Base-by-base conservation (phyloP, 2,888 invertebrate species). In the Epirrhoe tristata region DNA sequence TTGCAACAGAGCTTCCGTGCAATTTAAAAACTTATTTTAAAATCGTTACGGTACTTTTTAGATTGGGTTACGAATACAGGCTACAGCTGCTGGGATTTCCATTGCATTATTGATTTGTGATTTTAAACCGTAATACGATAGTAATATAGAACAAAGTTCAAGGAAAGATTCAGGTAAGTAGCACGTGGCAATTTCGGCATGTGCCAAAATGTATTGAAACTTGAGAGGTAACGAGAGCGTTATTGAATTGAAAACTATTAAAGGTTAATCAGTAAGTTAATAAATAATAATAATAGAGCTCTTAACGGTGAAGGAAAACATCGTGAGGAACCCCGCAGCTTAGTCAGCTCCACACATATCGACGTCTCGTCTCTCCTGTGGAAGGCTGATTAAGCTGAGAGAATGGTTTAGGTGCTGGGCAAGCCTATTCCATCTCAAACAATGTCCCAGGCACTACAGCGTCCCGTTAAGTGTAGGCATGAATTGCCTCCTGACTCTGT, bases 11-110 rank as follows among this genome's bases (percentile, higher is more conserved):
- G 39, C 39, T 43, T 43, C 39, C 39, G 39, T 43, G 12, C 39
- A 12, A 43, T 12, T 12, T 39, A 43, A 43, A 43, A 43, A 43
- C 39, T 43, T 43, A 43, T 43, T 43, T 43, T 43, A 43, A 43
- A 43, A 43, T 5, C 39, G 52, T 59, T 63, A 63, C 58, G 55
- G 67, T 67, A 55, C 34, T 46, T 63, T 59, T 59, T 57, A 31
- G 36, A 32, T 51, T 32, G 32, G 46, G 57, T 46, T 57, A 60
- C 31, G 24, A 51, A 31, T 56, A n/a, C 63, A 63, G 59, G 12
- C 4, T 43, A 43, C 39, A 43, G 39, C 59, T 67, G 63, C 34
- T 17, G 7, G 36, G 31, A 58, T 43, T 50, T 62, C 50, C 53
- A 55, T 50, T 55, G 14, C 32, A 6, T 52, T 16, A 46, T 53